Percentiles rank a stretch among this genome's conserved stretches.
These are phyloP conservation scores for Pyrochroa serraticornis DNA, from an alignment of 2,888 invertebrate genomes.

Conservation along the genomic window DNA sequence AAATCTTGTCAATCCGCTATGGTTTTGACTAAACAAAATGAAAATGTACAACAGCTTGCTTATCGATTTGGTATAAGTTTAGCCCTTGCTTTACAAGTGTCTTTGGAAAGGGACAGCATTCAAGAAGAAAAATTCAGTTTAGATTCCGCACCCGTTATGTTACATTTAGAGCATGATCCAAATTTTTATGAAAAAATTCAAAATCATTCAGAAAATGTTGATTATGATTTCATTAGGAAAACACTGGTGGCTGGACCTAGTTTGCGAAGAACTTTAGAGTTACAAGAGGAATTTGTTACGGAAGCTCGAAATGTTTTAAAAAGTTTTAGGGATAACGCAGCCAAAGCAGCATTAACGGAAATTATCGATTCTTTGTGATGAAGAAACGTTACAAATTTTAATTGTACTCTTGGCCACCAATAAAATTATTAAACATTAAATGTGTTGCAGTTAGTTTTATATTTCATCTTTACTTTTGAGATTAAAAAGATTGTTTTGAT, in stretches of 20 bases:
- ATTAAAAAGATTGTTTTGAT: no score
- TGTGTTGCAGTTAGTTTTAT: no score
- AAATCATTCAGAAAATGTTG: constrained; percentile 65
- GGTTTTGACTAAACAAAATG: constrained; percentile 78
- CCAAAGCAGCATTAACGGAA: no score
- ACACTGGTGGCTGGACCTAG: constrained; percentile 64
- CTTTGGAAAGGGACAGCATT: constrained; percentile 72
- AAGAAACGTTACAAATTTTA: no score
- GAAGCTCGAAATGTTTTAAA: no score
- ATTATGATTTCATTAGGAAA: constrained; percentile 62
- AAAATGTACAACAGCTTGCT: constrained; percentile 75
- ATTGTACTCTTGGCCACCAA: no score
- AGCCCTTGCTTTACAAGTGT: constrained; percentile 85
- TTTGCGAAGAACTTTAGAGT: constrained; percentile 65
- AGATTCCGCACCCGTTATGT: constrained; percentile 80
- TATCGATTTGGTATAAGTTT: constrained; percentile 87
- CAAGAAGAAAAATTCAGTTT: constrained; percentile 64
- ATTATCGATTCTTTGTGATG: no score
- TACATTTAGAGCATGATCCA: constrained; percentile 75
- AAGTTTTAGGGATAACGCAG: no score
- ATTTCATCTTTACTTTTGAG: no score
- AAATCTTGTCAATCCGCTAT: constrained; percentile 86
- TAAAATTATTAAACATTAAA: no score
- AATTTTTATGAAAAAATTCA: constrained; percentile 70
- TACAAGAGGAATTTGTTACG: no score